Evolutionary conservation across 2,113 vertebrate species (phyloP), one percentile per base, ranked within the genome.

Genomic region (Cyanistes caeruleus): DNA sequence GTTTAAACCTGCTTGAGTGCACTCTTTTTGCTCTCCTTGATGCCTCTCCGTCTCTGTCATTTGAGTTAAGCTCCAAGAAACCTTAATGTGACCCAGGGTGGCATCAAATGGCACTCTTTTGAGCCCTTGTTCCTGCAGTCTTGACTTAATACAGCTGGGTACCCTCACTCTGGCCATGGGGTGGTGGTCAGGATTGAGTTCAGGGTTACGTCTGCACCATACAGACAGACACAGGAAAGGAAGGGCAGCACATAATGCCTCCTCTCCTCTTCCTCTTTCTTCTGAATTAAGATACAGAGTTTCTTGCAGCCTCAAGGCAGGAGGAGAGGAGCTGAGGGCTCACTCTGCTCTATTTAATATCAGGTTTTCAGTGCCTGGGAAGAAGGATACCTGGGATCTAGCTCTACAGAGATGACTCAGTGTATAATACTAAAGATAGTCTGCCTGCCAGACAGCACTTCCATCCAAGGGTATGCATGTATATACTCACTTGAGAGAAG

Each of bases 321-420:
- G 9, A 59, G 14, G 4, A 52, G 18, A 59, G 10, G 37, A 51
- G 9, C 9, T 48, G 19, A 63, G 12, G 9, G 9, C 9, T 84
- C 1, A 0, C 16, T 74, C 7, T 91, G 10, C 21, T 10, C 3
- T 31, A 0, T 65, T 74, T 79, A 25, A 8, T 62, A 37, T 19
- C 13, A 7, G 19, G 10, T 33, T 5, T 44, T 70, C 6, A 8
- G 30, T 39, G 31, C 0, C 0, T 21, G 3, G 27, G 28, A 81
- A 35, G 25, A 64, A 11, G 23, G 15, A 28, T 64, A 51, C 6
- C 11, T 69, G 52, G 16, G 31, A 37, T 63, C 22, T 19, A 33
- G 8, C 15, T 28, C 46, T 60, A 20, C 30, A 56, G 44, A 7
- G 17, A 17, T 12, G 30, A 39, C 16, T 49, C 17, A 18, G 8